phyloP scores from a whole-genome alignment of 1,140 invertebrate genomes.

The Drosophila lini region DNA sequence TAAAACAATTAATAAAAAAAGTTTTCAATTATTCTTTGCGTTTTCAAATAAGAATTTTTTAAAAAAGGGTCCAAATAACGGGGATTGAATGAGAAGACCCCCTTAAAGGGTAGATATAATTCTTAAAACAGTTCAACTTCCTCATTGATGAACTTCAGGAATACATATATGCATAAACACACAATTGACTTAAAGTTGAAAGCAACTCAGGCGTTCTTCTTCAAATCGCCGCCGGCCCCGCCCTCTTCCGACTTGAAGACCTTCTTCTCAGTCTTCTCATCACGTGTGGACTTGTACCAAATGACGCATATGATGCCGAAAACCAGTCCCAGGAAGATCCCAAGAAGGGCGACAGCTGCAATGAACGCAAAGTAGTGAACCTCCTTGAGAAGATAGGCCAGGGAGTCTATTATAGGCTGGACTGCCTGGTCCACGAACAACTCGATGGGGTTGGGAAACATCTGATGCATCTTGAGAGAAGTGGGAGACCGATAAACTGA shows the following conservation, averaged over 20 bases:
- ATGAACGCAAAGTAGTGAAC: slow-evolving; percentile 44
- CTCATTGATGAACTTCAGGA: background rate
- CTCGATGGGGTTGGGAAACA: slow-evolving; percentile 62
- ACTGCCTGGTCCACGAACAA: slow-evolving; percentile 23
- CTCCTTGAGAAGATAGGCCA: slow-evolving; percentile 43
- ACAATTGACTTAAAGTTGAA: background rate
- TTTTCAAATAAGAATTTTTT: too few relatives aligned
- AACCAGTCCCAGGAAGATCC: slow-evolving; percentile 32
- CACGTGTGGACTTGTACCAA: slow-evolving; percentile 37
- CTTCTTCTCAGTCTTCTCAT: background rate
- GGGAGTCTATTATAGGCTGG: slow-evolving; percentile 51
- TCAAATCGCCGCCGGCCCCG: too few relatives aligned
- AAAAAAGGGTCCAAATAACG: too few relatives aligned
- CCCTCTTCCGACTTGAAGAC: background rate
- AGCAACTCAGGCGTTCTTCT: slow-evolving; percentile 5
- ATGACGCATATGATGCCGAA: slow-evolving; percentile 39
- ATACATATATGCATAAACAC: background rate
- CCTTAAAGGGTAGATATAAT: background rate
- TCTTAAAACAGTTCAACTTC: background rate
- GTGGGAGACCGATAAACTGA: too few relatives aligned
- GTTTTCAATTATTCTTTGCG: too few relatives aligned
- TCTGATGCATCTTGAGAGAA: background rate
- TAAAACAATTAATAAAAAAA: too few relatives aligned
- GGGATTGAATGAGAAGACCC: too few relatives aligned
- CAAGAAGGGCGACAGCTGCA: slow-evolving; percentile 19